Evolutionary conservation across 2,797 vertebrate species (phyloP).

Genomic region (Falco columbarius): DNA sequence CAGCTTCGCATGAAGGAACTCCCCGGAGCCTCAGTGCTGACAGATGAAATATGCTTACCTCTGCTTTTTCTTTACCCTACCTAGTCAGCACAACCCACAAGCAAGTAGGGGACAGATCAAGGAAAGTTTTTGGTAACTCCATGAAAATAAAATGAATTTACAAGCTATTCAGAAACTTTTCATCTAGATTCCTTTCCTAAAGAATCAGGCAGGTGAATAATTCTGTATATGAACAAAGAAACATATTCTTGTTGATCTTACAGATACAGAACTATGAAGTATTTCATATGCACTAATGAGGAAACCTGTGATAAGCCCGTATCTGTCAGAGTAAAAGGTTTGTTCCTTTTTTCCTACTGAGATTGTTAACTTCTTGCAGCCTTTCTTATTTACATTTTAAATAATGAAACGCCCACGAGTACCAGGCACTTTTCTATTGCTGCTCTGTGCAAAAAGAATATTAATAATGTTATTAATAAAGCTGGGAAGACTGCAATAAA

Average conservation of each 20-base stretch:
- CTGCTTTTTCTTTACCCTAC: background rate
- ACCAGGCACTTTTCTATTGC: slow-evolving; percentile 19
- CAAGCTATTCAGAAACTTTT: background rate
- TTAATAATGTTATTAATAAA: slow-evolving; percentile 61
- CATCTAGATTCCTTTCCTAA: background rate
- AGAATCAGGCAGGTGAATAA: background rate
- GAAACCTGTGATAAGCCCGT: background rate
- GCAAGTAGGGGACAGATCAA: background rate
- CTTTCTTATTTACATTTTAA: slow-evolving; percentile 71
- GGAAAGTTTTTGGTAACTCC: background rate
- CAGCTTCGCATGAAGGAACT: background rate
- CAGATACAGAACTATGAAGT: background rate
- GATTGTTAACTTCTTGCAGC: slow-evolving; percentile 28
- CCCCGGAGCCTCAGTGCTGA: background rate
- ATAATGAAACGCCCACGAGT: slow-evolving; percentile 53
- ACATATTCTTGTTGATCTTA: background rate
- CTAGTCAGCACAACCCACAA: background rate
- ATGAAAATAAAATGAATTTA: slow-evolving; percentile 2
- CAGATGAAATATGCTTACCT: background rate
- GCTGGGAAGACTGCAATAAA: slow-evolving; percentile 22
- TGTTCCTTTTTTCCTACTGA: slow-evolving; percentile 37
- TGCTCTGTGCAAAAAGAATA: slow-evolving; percentile 51
- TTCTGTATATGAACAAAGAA: slow-evolving; percentile 11
- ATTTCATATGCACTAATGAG: slow-evolving; percentile 1
- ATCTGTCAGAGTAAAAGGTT: slow-evolving; percentile 25